Conservation (phyloP, 2,797 vertebrate genomes). For the Pteropus rufus region DNA sequence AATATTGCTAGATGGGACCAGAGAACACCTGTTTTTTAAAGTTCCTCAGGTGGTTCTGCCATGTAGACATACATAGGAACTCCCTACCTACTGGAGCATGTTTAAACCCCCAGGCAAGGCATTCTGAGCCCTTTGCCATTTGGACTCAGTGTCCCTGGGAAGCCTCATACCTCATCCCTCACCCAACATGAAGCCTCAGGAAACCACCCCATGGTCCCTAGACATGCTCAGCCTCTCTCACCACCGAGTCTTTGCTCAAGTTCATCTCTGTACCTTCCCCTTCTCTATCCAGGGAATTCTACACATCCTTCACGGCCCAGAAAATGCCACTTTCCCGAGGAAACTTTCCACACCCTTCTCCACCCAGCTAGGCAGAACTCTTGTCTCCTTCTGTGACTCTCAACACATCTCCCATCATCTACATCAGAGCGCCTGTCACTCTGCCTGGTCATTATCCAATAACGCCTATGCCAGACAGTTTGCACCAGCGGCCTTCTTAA, state of each 20-base stretch:
- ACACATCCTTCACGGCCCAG: not conserved
- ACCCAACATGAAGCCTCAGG: rapidly evolving
- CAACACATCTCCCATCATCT: not conserved
- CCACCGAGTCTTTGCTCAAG: not conserved
- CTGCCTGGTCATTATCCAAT: not conserved
- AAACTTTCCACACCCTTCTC: not conserved
- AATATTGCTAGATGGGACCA: not conserved
- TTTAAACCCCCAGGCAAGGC: not conserved
- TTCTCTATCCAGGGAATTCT: not conserved
- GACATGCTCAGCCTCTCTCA: not conserved
- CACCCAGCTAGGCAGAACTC: not conserved
- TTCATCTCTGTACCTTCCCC: not conserved
- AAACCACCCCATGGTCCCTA: not conserved
- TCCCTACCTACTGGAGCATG: not conserved
- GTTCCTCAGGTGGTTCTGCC: not conserved
- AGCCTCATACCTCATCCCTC: not conserved
- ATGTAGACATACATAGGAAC: not conserved
- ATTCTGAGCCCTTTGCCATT: not conserved
- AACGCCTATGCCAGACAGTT: not conserved
- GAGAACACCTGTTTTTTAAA: not conserved
- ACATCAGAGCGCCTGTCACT: not conserved
- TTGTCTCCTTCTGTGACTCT: not conserved
- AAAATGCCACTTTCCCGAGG: not conserved
- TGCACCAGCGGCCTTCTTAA: not conserved
- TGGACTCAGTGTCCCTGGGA: too few species aligned